phyloP scores from a whole-genome alignment of 2,113 vertebrate species.

The Anser cygnoides region DNA sequence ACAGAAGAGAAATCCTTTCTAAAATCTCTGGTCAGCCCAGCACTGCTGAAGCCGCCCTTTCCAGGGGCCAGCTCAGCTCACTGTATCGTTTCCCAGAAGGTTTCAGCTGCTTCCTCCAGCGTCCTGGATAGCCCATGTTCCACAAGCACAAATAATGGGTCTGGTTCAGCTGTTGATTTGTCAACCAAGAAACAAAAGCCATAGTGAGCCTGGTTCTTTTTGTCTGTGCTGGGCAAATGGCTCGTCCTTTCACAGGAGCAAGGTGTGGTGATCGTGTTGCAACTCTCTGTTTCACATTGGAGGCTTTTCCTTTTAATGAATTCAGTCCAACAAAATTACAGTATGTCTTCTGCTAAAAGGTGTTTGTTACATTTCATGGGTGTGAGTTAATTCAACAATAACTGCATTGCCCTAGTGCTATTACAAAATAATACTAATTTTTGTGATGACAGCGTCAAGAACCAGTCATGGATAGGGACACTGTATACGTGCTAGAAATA shows the following conservation, averaged over 20 bases:
- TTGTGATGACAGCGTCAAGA: not conserved
- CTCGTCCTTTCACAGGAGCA: constrained; percentile 13
- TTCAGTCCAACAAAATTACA: constrained; percentile 19
- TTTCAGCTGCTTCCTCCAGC: not conserved
- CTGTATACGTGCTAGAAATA: not conserved
- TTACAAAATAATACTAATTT: not conserved
- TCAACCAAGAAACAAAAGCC: not conserved
- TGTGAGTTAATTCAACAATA: constrained; percentile 47
- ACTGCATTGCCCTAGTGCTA: not conserved
- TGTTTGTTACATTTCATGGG: not conserved
- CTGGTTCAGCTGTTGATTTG: not conserved
- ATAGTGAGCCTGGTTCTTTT: not conserved
- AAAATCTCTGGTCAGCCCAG: not conserved
- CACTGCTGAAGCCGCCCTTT: not conserved
- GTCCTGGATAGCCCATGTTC: not conserved
- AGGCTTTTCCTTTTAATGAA: not conserved
- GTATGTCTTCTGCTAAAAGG: not conserved
- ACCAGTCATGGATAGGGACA: not conserved
- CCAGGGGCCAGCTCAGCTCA: not conserved
- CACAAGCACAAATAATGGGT: not conserved
- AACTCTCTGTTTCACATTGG: constrained; percentile 28
- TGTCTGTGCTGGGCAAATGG: constrained; percentile 14
- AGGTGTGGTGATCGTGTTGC: constrained; percentile 1
- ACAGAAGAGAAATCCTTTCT: not conserved
- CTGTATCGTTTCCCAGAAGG: not conserved